Percentiles rank a stretch among this genome's conserved stretches.
phyloP scores from a whole-genome alignment of 2,113 vertebrate species.

The Crotalus viridis region DNA sequence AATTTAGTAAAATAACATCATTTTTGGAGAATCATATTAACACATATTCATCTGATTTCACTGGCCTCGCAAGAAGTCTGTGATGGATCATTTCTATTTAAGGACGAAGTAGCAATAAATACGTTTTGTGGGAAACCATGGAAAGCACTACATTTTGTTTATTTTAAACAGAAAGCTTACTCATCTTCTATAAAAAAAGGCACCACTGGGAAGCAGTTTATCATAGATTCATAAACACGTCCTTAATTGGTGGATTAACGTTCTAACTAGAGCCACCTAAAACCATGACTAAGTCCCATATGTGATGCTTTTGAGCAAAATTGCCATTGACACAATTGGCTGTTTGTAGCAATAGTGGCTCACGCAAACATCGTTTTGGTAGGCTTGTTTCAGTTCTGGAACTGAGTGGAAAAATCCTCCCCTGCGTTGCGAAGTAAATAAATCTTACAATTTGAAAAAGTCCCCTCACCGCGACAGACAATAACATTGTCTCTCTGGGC shows the following conservation, averaged over 20 bases:
- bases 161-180: background rate
- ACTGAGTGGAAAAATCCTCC: background rate
- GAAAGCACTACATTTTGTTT: background rate
- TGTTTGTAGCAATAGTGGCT: background rate
- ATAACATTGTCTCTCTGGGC: background rate
- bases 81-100: background rate
- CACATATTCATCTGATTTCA: background rate
- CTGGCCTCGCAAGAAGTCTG: background rate
- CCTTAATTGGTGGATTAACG: background rate
- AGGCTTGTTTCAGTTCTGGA: background rate
- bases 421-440: background rate
- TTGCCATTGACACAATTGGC: background rate
- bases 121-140: background rate
- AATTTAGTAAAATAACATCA: background rate
- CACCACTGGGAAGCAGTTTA: background rate
- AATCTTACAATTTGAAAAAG: background rate
- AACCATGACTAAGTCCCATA: background rate
- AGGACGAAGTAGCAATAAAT: background rate
- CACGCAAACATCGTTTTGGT: background rate
- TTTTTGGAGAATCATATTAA: background rate
- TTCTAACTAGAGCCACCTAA: background rate
- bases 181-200: background rate
- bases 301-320: background rate
- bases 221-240: background rate
- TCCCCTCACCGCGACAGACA: background rate